Base-by-base conservation (phyloP, 2,113 vertebrate genomes). In the Numenius arquata region DNA sequence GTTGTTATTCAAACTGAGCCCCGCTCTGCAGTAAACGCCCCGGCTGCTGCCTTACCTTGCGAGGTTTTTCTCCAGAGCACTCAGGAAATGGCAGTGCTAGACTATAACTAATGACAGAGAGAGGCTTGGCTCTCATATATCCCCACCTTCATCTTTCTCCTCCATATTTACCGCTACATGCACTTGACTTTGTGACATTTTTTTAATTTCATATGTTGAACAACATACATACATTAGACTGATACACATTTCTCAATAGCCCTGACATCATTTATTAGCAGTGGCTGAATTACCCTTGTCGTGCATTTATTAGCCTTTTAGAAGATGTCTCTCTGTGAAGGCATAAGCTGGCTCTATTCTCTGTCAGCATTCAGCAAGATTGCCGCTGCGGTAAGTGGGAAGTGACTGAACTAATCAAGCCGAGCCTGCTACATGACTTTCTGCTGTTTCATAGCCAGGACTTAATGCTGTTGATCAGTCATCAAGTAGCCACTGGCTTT, bases 221-320 rank as follows among this genome's bases (percentile, higher is more conserved):
- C 20, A 65, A 26, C 82, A 68, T 4, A 70, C 59, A 62, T 66
- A 79, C 58, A 84, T 94, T 94, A 83, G 68, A 88, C 63, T 45
- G 34, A 29, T 15, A 47, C 9, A 93, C 34, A 17, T 86, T 87
- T 67, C 78, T 75, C 53, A 17, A 66, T n/a, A 85, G 63, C 66
- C 52, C 38, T 96, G 90, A 90, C 58, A 88, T 88, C 56, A 93
- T 92, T 94, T 88, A 56, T 91, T 78, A 89, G 52, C 86, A 91
- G 53, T 63, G 71, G 61, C 48, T 71, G 86, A 95, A 77, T 77
- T 92, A 82, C 59, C 55, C 63, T 76, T 81, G 82, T 85, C 88
- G 63, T 55, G 21, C 53, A 59, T 86, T 96, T 94, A 88, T 96
- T 96, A 95, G 58, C 86, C 90, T 93, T 95, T 89, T 4, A 26